Evolutionary conservation across 1,140 invertebrate genomes (phyloP).

Genomic region (Meteorus sp.): DNA sequence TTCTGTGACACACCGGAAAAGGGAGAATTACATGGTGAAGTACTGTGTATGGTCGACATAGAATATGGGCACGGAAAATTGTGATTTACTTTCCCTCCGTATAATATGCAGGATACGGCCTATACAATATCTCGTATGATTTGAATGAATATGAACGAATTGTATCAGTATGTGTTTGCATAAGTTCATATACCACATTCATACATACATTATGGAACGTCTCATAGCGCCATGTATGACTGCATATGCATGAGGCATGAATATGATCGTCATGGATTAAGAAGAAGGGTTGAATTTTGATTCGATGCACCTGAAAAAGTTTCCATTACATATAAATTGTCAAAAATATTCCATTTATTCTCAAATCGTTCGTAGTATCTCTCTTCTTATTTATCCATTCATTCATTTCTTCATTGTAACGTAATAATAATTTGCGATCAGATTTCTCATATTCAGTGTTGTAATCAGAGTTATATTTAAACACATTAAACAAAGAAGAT

Average conservation of each 20-base stretch:
- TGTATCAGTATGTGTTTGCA: neutral
- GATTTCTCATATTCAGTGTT: no score
- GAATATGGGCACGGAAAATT: constrained; percentile 37
- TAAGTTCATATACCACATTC: neutral
- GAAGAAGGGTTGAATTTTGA: constrained; percentile 13
- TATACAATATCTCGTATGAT: constrained; percentile 30
- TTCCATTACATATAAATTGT: no score
- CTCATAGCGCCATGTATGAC: neutral
- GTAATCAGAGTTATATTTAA: no score
- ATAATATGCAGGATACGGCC: constrained; percentile 38
- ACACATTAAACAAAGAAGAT: no score
- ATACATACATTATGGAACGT: neutral
- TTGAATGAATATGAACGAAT: constrained; percentile 15
- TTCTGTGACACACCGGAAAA: constrained; percentile 30
- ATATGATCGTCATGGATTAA: constrained; percentile 1
- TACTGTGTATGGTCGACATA: constrained; percentile 1
- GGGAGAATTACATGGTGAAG: constrained; percentile 37
- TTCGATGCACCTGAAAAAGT: no score
- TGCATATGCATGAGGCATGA: neutral
- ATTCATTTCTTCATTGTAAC: no score
- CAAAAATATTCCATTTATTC: no score
- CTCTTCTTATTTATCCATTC: no score
- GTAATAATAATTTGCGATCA: no score
- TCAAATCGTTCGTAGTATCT: no score
- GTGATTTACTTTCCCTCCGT: constrained; percentile 47